Evolutionary conservation across 2,797 vertebrate genomes (phyloP).

Genomic region (Gadopsis marmoratus): DNA sequence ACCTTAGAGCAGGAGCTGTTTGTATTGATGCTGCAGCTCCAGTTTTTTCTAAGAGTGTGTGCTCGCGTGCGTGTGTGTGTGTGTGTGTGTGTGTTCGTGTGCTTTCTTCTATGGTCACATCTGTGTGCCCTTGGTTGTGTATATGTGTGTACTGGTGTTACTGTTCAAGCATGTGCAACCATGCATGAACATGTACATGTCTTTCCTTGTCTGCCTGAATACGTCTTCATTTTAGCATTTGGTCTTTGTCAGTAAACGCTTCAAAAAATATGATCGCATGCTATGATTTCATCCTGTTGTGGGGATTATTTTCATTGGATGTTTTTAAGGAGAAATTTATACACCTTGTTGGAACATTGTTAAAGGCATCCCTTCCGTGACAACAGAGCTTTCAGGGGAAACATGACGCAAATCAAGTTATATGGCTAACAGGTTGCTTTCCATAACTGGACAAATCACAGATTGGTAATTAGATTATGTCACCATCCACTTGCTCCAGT

Average conservation of each 20-base stretch:
- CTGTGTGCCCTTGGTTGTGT: slow-evolving; percentile 10
- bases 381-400: neutral
- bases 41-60: neutral
- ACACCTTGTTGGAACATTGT: neutral
- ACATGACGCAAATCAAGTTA: neutral
- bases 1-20: slow-evolving; percentile 30
- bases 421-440: neutral
- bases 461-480: slow-evolving; percentile 19
- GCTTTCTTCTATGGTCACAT: slow-evolving; percentile 14
- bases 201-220: slow-evolving; percentile 17
- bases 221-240: slow-evolving; percentile 37
- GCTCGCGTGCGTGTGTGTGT: neutral
- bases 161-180: slow-evolving; percentile 39
- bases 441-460: neutral
- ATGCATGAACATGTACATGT: slow-evolving; percentile 35
- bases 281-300: slow-evolving; percentile 11
- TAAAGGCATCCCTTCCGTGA: neutral
- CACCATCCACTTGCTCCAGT: slow-evolving; percentile 18
- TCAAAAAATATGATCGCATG: neutral
- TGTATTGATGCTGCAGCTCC: slow-evolving; percentile 10
- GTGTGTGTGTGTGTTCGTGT: slow-evolving; percentile 9
- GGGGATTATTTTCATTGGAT: neutral
- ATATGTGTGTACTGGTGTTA: slow-evolving; percentile 26
- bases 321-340: slow-evolving; percentile 14
- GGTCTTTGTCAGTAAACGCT: slow-evolving; percentile 22